phyloP scores from a whole-genome alignment of 2,888 invertebrate species.

The Anthophora plumipes region DNA sequence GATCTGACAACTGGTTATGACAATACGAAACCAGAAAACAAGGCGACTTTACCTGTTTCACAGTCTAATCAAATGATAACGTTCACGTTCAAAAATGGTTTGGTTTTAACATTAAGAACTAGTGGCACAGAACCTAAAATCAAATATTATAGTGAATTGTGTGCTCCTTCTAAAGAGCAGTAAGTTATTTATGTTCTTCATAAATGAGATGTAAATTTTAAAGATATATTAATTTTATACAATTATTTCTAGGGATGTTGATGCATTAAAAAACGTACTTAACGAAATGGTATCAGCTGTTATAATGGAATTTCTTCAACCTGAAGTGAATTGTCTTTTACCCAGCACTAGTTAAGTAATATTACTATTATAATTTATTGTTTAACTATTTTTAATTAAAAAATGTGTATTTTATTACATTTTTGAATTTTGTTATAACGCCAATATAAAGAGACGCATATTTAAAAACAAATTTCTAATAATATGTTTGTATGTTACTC shows the following conservation, averaged over 20 bases:
- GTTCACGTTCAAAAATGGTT: slow-evolving; percentile 94
- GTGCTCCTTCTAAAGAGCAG: slow-evolving; percentile 88
- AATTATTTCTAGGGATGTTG: slow-evolving; percentile 87
- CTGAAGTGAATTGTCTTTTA: slow-evolving; percentile 88
- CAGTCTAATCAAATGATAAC: slow-evolving; percentile 95
- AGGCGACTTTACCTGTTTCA: slow-evolving; percentile 89
- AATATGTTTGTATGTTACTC: neutral
- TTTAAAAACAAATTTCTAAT: slow-evolving; percentile 1
- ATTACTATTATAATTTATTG: slow-evolving; percentile 32
- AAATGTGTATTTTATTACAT: slow-evolving; percentile 12
- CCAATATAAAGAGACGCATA: neutral
- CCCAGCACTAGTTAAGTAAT: slow-evolving; percentile 78
- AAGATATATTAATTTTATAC: neutral
- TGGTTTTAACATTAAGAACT: slow-evolving; percentile 95
- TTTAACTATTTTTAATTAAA: slow-evolving; percentile 1
- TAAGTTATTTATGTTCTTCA: slow-evolving; percentile 81
- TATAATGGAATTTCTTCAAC: slow-evolving; percentile 92
- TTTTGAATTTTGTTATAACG: slow-evolving; percentile 9
- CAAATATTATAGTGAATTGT: slow-evolving; percentile 98
- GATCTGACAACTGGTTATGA: slow-evolving; percentile 96
- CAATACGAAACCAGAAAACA: slow-evolving; percentile 88
- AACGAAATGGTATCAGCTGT: slow-evolving; percentile 91
- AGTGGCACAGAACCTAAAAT: slow-evolving; percentile 99
- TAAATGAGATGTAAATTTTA: neutral
- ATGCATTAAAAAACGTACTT: slow-evolving; percentile 87